phyloP scores from a whole-genome alignment of 30 jellyfish, hydroid and myxozoan species.

The Mastigias papua region DNA sequence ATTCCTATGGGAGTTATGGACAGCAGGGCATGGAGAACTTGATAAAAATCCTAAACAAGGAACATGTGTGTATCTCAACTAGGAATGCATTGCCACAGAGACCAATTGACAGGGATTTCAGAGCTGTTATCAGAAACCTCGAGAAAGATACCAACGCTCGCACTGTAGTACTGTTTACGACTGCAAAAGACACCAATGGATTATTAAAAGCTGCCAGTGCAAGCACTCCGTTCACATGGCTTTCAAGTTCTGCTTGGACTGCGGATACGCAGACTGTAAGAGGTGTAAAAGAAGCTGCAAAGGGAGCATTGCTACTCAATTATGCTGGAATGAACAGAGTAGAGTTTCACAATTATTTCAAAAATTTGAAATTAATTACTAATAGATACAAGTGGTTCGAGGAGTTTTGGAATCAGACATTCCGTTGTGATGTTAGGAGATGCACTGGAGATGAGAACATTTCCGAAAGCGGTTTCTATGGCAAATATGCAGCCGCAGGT shows the following conservation, averaged over 20 bases:
- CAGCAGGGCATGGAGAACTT: conserved; percentile 66
- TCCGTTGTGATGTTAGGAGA: conserved; percentile 2
- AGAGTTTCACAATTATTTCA: conserved; percentile 34
- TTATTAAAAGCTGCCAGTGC: conserved; percentile 44
- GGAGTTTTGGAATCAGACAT: conserved; percentile 64
- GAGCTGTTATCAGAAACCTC: conserved; percentile 6
- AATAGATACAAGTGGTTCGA: conserved; percentile 57
- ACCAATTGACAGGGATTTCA: conserved; percentile 25
- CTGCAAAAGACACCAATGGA: conserved; percentile 69
- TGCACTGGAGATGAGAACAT: conserved; percentile 56
- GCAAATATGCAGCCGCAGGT: conserved; percentile 27
- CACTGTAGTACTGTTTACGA: conserved; percentile 35
- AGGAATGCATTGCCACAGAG: conserved; percentile 30
- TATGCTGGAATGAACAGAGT: conserved; percentile 12
- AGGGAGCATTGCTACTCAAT: conserved; percentile 58
- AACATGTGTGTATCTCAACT: conserved; percentile 51
- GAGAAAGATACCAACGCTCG: conserved; percentile 37
- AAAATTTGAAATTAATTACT: conserved; percentile 6
- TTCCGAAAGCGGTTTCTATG: conserved; percentile 27
- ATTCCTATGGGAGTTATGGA: conserved; percentile 62
- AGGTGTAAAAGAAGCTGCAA: conserved; percentile 49
- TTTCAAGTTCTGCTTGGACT: conserved; percentile 46
- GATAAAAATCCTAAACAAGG: neutral
- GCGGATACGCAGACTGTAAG: conserved; percentile 38
- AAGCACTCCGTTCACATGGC: conserved; percentile 20